Evolutionary conservation across 2,113 vertebrate genomes (phyloP), one percentile per base, ranked within the genome.

Genomic region (Ptyas mucosa): DNA sequence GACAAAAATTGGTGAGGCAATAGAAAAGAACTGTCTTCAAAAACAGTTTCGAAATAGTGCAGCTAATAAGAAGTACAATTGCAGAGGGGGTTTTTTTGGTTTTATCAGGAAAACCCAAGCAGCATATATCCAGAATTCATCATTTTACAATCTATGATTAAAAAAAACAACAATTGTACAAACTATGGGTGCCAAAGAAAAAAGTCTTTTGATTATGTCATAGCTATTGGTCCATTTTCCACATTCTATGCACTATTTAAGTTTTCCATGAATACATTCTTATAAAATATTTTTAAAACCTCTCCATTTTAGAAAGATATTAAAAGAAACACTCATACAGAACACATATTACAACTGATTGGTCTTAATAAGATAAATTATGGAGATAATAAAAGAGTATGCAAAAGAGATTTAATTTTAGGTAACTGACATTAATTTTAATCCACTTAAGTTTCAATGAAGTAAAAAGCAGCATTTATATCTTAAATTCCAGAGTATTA

Each of bases 211-310:
- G 96, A 94, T 95, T 95, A 64, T 94, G 94, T 90, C 93, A 93
- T 81, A 58, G 95, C 97, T 96, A 97, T 96, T 95, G 93, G 95
- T 97, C 95, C 94, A 92, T 97, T 96, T 97, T 96, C 96, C 94
- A 93, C 95, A 96, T 96, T 97, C 94, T 94, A 94, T 29, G 94
- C 89, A 11, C 1, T 88, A 96, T 97, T 97, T 93, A 95, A 95
- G 94, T 94, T 96, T 93, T 94, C 95, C 96, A 97, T 97, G 96
- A 92, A 96, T 94, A 94, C 94, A 94, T 51, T 90, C 90, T 95
- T 88, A 9, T 93, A 94, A 97, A 97, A 95, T 86, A 96, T 55
- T n/a, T 55, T 90, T 20, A 94, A 95, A 95, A 95, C 12, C 96
- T 93, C 34, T 52, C 96, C 95, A 94, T 90, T 93, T 94, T 95